phyloP scores from a whole-genome alignment of 2,797 vertebrate species.

The Liasis olivaceus region DNA sequence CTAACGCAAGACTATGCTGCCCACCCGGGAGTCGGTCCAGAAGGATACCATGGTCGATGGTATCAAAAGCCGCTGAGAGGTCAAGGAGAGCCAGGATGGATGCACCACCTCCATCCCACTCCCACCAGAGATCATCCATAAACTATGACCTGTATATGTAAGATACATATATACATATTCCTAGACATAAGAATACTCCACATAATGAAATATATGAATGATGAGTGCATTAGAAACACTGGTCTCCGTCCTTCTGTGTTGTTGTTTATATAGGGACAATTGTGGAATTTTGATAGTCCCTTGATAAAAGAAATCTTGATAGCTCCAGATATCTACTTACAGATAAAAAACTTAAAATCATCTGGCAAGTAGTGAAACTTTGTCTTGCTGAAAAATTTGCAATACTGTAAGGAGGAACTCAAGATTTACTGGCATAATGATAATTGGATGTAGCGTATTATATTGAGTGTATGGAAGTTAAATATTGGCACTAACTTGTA shows the following conservation, averaged over 20 bases:
- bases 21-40: no score
- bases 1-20: no score
- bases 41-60: no score
- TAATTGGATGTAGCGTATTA: background rate
- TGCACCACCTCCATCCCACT: no score
- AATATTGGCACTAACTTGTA: background rate
- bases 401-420: background rate
- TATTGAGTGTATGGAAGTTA: background rate
- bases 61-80: no score
- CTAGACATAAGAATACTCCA: background rate
- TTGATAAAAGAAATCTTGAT: background rate
- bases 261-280: background rate
- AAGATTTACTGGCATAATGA: background rate
- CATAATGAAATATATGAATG: background rate
- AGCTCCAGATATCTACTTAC: background rate
- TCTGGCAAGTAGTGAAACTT: background rate
- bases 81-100: no score
- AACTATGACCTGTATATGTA: background rate
- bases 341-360: background rate
- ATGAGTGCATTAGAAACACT: background rate
- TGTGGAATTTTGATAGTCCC: background rate
- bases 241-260: background rate
- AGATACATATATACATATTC: background rate
- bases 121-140: no score
- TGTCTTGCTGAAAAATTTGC: background rate